These are phyloP conservation scores for Nymphalis io DNA, from an alignment of 1,140 invertebrate species.

Conservation along the genomic window DNA sequence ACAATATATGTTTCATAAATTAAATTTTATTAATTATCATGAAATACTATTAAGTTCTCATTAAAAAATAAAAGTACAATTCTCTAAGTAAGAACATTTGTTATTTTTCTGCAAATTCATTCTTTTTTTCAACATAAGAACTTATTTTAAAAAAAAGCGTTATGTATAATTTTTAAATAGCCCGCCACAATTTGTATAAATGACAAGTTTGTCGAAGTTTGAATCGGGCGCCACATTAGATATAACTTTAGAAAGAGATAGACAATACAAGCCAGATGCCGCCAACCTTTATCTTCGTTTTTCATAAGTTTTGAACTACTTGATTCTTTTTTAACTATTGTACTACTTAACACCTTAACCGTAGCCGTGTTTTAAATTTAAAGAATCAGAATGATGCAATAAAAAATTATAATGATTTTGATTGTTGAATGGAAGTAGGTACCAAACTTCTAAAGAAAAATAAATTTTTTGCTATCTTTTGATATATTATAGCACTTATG, in stretches of 20 bases:
- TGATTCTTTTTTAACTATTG: neutral
- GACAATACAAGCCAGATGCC: conserved; percentile 41
- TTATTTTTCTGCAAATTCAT: too few relatives aligned
- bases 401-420: neutral
- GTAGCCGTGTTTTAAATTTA: too few relatives aligned
- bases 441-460: too few relatives aligned
- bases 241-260: conserved; percentile 55
- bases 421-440: too few relatives aligned
- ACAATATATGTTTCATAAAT: too few relatives aligned
- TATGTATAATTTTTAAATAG: conserved; percentile 49
- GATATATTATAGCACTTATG: too few relatives aligned
- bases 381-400: neutral
- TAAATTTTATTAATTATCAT: too few relatives aligned
- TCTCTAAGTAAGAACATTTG: too few relatives aligned
- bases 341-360: too few relatives aligned
- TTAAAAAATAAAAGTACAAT: too few relatives aligned
- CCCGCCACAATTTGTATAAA: conserved; percentile 46
- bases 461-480: too few relatives aligned
- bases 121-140: neutral
- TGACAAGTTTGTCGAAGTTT: conserved; percentile 57
- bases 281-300: conserved; percentile 39
- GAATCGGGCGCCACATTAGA: conserved; percentile 54
- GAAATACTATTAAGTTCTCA: too few relatives aligned
- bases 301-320: neutral
- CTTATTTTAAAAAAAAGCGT: neutral